phyloP scores from a whole-genome alignment of 2,797 vertebrate genomes.

The Heliangelus exortis region DNA sequence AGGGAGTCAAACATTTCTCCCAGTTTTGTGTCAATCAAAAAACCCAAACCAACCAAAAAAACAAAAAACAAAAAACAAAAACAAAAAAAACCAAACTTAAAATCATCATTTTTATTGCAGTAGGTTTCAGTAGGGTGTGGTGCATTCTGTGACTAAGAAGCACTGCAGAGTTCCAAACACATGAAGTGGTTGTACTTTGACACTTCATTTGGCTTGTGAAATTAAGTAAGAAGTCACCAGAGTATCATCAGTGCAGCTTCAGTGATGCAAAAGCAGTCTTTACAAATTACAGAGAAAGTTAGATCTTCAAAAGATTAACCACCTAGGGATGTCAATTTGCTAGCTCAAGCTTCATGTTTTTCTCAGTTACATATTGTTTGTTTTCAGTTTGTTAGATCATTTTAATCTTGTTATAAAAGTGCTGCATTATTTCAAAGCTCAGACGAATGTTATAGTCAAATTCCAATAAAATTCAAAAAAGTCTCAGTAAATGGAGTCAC shows the following conservation, averaged over 20 bases:
- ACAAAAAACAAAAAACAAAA: no score
- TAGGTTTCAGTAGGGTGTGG: not conserved
- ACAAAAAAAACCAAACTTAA: not conserved
- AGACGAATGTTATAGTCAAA: not conserved
- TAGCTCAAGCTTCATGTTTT: not conserved
- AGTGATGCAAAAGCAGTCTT: not conserved
- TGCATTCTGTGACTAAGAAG: not conserved
- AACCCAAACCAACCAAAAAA: no score
- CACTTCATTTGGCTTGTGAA: not conserved
- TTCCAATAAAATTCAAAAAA: not conserved
- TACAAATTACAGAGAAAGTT: not conserved
- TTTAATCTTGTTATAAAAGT: not conserved
- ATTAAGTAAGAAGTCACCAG: not conserved
- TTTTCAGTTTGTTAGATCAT: not conserved
- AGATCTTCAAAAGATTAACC: not conserved
- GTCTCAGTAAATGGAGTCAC: not conserved
- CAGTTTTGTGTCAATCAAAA: not conserved
- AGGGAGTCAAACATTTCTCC: no score
- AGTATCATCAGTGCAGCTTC: not conserved
- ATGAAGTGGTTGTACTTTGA: not conserved
- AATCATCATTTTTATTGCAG: not conserved
- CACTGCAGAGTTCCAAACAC: not conserved
- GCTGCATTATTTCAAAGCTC: not conserved
- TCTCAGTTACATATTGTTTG: not conserved
- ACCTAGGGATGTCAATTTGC: not conserved